A percentile compares a stretch with the other conserved stretches of the same genome.
Evolutionary conservation across 2,797 vertebrate genomes (phyloP).

Genomic region (Cottoperca gobio): DNA sequence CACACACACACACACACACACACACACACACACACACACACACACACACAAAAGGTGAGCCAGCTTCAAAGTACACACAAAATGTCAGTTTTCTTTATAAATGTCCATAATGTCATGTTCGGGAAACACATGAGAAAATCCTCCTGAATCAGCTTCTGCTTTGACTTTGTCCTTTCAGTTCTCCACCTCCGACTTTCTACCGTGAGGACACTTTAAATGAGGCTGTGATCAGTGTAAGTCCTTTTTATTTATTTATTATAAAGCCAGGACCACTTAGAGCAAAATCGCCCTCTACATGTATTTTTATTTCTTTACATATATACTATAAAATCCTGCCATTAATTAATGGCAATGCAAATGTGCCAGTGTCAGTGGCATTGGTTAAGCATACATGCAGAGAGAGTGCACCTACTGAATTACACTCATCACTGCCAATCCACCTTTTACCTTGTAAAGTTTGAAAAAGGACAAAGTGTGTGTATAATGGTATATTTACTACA

Average conservation of each 20-base stretch:
- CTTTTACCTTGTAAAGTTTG: background rate
- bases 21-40: conserved; percentile 2
- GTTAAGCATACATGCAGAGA: conserved; percentile 12
- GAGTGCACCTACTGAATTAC: conserved; percentile 6
- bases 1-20: background rate
- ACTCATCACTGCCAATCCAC: conserved; percentile 10
- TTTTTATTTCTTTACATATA: conserved; percentile 19
- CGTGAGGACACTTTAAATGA: conserved; percentile 16
- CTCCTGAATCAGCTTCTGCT: conserved; percentile 7
- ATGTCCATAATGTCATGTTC: background rate
- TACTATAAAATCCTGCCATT: conserved; percentile 3
- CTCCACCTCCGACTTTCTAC: conserved; percentile 28
- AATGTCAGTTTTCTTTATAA: conserved; percentile 17
- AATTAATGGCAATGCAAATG: conserved; percentile 12
- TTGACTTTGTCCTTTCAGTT: conserved; percentile 28
- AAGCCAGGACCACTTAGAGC: background rate
- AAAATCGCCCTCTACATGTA: background rate
- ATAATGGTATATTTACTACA: background rate
- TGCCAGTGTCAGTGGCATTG: background rate
- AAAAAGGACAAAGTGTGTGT: background rate
- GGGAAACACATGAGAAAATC: conserved; percentile 11
- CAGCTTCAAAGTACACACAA: conserved; percentile 16
- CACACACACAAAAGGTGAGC: conserved; percentile 24
- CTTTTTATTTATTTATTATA: conserved; percentile 5
- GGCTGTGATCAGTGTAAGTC: conserved; percentile 11